Evolutionary conservation across 2,888 invertebrate genomes (phyloP), one percentile per base, ranked within the genome.

Genomic region (Brachyptera putata): DNA sequence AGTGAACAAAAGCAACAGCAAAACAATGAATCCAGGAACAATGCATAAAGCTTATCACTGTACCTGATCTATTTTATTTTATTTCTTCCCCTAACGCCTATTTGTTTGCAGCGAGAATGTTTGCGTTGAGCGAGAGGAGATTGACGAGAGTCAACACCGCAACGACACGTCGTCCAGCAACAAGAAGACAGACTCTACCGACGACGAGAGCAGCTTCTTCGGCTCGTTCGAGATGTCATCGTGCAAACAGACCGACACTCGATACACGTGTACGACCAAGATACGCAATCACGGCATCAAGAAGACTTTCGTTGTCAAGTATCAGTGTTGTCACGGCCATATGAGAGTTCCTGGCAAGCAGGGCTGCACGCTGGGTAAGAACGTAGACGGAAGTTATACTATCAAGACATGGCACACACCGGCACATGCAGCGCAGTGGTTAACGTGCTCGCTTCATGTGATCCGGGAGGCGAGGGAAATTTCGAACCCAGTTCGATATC

Each of bases 301-400:
- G 65, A 84, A 82, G 72, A 85, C 83, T 1, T 74, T 82, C 65
- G 80, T 79, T 13, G 79, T 84, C 53, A 80, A 80, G 18, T 81
- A 84, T 66, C 82, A 85, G 70, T 88, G 87, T 71, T 88, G 87
- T 71, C 80, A 81, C 69, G 87, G 87, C 37, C 86, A 76, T 71
- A 76, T 79, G 58, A 71, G 73, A 65, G 70, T 69, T 39, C 61
- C 72, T 39, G 72, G 72, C n/a, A 72, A 74, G 58, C 70, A 73
- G 56, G 78, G 77, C 34, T 82, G 82, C 65, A 75, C 71, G 41
- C 67, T 70, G 67, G 70, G 76, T 77, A 69, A 66, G 46, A 30
- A 30, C 30, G 30, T 11, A 30, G 7, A 30, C 30, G 11, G n/a
- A n/a, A n/a, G n/a, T n/a, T n/a, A n/a, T n/a, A n/a, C n/a, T n/a